Evolutionary conservation across 2,888 invertebrate species (phyloP).

Genomic region (Ophioninae sp.): DNA sequence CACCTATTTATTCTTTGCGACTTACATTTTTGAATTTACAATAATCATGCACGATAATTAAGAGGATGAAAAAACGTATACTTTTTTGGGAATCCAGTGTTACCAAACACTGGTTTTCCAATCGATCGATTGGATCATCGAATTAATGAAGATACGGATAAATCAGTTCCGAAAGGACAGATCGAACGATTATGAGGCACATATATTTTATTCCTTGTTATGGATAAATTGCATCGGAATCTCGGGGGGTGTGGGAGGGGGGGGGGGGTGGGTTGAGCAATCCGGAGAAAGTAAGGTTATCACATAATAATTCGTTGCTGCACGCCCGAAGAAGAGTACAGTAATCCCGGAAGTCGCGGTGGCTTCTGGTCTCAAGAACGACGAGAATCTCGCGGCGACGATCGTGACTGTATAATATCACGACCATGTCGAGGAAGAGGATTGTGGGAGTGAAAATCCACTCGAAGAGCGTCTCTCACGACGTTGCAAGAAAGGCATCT

Average conservation of each 20-base stretch:
- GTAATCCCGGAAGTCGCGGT: conserved; percentile 62
- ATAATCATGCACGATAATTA: no score
- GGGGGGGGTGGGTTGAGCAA: conserved; percentile 64
- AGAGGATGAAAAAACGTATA: no score
- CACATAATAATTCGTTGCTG: conserved; percentile 62
- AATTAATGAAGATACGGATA: not conserved
- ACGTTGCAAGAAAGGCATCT: not conserved
- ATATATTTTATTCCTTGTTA: conserved; percentile 42
- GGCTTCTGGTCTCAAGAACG: conserved; percentile 32
- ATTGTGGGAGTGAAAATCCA: conserved; percentile 22
- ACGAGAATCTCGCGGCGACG: conserved; percentile 18
- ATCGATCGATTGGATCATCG: no score
- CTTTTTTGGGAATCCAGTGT: no score
- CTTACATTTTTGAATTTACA: no score
- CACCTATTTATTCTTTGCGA: no score
- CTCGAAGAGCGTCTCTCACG: not conserved
- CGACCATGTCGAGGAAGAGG: not conserved
- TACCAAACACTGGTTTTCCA: no score
- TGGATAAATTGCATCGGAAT: conserved; percentile 29
- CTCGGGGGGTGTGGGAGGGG: no score
- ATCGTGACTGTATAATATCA: conserved; percentile 53
- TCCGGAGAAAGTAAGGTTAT: conserved; percentile 64
- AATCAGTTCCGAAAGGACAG: conserved; percentile 32
- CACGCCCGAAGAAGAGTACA: conserved; percentile 58
- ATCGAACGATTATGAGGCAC: conserved; percentile 1